These are phyloP conservation scores for Symphodus melops DNA, from an alignment of 2,113 vertebrate genomes.

Conservation along the genomic window DNA sequence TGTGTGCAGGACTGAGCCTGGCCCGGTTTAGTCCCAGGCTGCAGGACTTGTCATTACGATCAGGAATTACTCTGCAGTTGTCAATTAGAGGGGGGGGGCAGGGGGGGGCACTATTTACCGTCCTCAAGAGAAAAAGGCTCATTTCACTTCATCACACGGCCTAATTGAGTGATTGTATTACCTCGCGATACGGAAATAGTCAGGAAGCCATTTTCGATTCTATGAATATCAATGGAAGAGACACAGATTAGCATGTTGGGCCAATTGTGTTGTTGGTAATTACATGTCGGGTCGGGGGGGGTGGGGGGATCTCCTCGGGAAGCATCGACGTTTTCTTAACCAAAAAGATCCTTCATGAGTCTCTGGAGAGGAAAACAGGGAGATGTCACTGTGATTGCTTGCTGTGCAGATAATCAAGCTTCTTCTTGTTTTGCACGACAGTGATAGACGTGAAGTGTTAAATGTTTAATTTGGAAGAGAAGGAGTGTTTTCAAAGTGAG, in stretches of 20 bases:
- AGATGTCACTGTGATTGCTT: too few species aligned
- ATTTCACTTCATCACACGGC: conserved; percentile 79
- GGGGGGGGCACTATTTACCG: conserved; percentile 66
- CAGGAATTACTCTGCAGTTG: conserved; percentile 69
- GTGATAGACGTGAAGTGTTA: neutral
- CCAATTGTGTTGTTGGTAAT: conserved; percentile 54
- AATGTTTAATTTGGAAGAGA: conserved; percentile 20
- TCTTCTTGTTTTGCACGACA: neutral
- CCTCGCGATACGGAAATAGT: conserved; percentile 64
- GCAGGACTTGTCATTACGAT: conserved; percentile 66
- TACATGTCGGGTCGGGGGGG: conserved; percentile 52
- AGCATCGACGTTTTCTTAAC: conserved; percentile 5
- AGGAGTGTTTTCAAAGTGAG: neutral
- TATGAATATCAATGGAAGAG: conserved; percentile 69
- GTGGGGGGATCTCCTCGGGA: conserved; percentile 23
- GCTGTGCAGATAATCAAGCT: conserved; percentile 21
- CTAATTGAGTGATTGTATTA: conserved; percentile 79
- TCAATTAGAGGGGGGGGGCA: conserved; percentile 70
- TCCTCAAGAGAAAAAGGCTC: conserved; percentile 77
- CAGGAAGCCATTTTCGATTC: conserved; percentile 62
- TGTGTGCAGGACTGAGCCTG: conserved; percentile 7
- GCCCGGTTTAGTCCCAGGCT: conserved; percentile 46
- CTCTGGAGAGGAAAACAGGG: neutral
- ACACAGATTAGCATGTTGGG: conserved; percentile 55
- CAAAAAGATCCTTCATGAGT: neutral